A percentile compares a stretch with the other conserved stretches of the same genome.
Evolutionary conservation across 2,888 invertebrate species (phyloP).

Genomic region (Bugula neritina): DNA sequence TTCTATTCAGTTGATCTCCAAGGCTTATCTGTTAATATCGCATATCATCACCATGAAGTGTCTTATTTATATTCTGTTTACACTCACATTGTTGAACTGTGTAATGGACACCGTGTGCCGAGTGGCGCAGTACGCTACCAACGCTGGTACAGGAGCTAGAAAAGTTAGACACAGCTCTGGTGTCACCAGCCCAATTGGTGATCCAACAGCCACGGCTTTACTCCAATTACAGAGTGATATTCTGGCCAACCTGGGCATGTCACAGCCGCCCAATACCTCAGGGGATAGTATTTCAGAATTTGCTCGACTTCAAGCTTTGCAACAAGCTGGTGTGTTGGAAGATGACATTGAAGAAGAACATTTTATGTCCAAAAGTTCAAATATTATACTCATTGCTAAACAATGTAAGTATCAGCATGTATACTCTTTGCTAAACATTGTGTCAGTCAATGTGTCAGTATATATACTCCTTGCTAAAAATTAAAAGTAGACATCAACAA

Average conservation of each 20-base stretch:
- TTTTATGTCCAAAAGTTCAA: conserved; percentile 17
- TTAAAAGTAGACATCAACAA: too few relatives aligned
- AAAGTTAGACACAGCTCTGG: not conserved
- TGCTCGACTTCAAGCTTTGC: not conserved
- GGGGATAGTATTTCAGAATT: not conserved
- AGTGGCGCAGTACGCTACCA: not conserved
- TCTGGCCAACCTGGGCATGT: conserved; percentile 11
- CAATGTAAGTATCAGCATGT: not conserved
- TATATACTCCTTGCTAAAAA: too few relatives aligned
- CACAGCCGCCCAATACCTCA: not conserved
- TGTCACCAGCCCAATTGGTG: too few relatives aligned
- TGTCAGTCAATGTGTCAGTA: too few relatives aligned
- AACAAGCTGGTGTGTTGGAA: not conserved
- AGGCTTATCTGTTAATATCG: too few relatives aligned
- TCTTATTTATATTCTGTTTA: not conserved
- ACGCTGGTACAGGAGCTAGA: too few relatives aligned
- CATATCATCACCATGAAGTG: too few relatives aligned
- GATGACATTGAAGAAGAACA: not conserved
- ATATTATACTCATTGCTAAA: conserved; percentile 15
- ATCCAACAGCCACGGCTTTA: not conserved
- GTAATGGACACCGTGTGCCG: not conserved
- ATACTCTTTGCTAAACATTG: not conserved
- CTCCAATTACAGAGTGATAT: not conserved
- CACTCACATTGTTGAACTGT: not conserved
- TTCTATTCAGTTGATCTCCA: too few relatives aligned